Percentiles rank a stretch among this genome's conserved stretches.
These are phyloP conservation scores for Cenopis cana DNA, from an alignment of 2,888 invertebrate species.

Conservation along the genomic window DNA sequence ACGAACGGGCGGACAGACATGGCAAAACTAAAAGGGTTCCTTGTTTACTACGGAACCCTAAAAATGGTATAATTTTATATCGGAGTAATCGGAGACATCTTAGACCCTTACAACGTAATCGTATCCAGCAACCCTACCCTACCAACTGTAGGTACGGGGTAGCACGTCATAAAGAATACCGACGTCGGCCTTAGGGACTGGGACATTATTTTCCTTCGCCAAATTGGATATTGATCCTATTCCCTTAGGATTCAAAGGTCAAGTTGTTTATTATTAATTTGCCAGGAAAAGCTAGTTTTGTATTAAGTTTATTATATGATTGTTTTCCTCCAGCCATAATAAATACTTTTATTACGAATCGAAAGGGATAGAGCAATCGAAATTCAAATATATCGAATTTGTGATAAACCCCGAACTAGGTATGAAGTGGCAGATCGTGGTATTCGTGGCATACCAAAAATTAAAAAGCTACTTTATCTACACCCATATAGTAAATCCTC, in stretches of 20 bases:
- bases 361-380: too few relatives aligned
- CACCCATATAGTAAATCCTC: too few relatives aligned
- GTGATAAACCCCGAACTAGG: too few relatives aligned
- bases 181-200: slow-evolving; percentile 14
- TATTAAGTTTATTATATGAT: not conserved
- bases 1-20: too few relatives aligned
- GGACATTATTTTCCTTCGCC: slow-evolving; percentile 40
- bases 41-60: too few relatives aligned
- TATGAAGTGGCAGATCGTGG: too few relatives aligned
- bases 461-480: too few relatives aligned
- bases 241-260: slow-evolving; percentile 19
- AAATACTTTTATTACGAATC: too few relatives aligned
- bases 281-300: slow-evolving; percentile 6
- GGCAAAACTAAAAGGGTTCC: too few relatives aligned
- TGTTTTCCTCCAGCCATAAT: not conserved
- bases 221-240: slow-evolving; percentile 40
- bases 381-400: too few relatives aligned
- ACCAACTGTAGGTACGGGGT: slow-evolving; percentile 2
- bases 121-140: not conserved
- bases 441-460: too few relatives aligned
- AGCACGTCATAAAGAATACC: slow-evolving; percentile 7
- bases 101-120: not conserved
- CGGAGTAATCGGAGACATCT: not conserved
- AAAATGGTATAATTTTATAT: not conserved
- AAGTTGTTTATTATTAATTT: slow-evolving; percentile 32